phyloP scores from a whole-genome alignment of 2,888 invertebrate genomes.

The Plagodis dolabraria region DNA sequence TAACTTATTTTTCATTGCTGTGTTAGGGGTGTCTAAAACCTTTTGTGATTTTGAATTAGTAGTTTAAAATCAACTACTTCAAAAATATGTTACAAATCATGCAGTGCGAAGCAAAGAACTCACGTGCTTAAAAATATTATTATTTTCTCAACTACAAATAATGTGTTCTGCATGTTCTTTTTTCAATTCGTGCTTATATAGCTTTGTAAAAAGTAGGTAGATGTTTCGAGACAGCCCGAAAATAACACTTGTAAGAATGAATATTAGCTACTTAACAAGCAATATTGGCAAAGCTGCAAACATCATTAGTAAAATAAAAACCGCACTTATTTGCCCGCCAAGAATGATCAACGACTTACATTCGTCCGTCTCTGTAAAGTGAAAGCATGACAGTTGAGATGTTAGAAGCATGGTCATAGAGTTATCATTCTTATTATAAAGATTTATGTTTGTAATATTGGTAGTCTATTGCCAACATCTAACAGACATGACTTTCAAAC shows the following conservation, averaged over 20 bases:
- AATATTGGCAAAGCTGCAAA: conserved; percentile 35
- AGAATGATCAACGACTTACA: conserved; percentile 78
- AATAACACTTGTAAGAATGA: not conserved
- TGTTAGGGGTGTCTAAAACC: conserved; percentile 1
- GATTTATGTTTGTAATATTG: conserved; percentile 6
- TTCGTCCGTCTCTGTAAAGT: conserved; percentile 83
- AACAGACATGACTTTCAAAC: not conserved
- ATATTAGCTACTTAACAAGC: conserved; percentile 26
- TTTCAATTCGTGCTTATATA: conserved; percentile 12
- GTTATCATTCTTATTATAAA: conserved; percentile 14
- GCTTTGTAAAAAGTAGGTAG: conserved; percentile 7
- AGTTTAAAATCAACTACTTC: conserved; percentile 13
- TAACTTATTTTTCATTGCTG: conserved; percentile 41
- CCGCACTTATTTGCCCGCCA: conserved; percentile 67
- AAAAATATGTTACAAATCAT: conserved; percentile 43
- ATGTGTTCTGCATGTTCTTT: not conserved
- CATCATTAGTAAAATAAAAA: conserved; percentile 63
- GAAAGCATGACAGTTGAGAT: conserved; percentile 79
- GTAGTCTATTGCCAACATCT: conserved; percentile 11
- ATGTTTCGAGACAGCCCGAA: not conserved
- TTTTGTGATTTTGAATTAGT: not conserved
- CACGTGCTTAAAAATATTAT: too few relatives aligned
- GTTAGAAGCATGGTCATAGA: conserved; percentile 64
- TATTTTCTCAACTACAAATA: too few relatives aligned
- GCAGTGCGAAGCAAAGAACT: conserved; percentile 46